Evolutionary conservation across 2,888 invertebrate species (phyloP).

Genomic region (Leucania comma): DNA sequence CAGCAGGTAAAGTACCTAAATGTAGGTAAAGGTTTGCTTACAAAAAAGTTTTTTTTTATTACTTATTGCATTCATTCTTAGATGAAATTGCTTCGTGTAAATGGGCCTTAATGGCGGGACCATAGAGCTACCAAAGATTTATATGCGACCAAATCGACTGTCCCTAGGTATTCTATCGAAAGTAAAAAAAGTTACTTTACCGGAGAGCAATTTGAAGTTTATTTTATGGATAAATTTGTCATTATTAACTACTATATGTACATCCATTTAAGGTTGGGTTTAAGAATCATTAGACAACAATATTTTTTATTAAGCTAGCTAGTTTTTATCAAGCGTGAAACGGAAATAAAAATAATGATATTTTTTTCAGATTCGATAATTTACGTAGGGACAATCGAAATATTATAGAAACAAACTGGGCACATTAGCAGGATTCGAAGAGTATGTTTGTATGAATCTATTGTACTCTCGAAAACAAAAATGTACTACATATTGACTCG

Average conservation of each 20-base stretch:
- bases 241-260: no score
- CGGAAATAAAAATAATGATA: no score
- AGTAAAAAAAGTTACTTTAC: no score
- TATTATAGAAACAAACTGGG: not conserved
- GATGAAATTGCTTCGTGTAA: conserved; percentile 7
- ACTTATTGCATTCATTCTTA: not conserved
- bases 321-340: no score
- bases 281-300: no score
- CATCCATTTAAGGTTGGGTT: no score
- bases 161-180: no score
- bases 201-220: no score
- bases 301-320: no score
- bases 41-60: not conserved
- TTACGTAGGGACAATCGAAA: no score
- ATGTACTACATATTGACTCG: not conserved
- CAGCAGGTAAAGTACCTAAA: not conserved
- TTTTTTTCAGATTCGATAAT: no score
- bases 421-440: not conserved
- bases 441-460: not conserved
- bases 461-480: not conserved
- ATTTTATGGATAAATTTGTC: no score
- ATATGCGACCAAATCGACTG: conserved; percentile 4
- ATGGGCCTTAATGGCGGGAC: not conserved
- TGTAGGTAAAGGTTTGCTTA: not conserved
- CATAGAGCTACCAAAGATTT: not conserved